Conservation (phyloP, 2,113 vertebrate species). For the Gadus chalcogrammus region DNA sequence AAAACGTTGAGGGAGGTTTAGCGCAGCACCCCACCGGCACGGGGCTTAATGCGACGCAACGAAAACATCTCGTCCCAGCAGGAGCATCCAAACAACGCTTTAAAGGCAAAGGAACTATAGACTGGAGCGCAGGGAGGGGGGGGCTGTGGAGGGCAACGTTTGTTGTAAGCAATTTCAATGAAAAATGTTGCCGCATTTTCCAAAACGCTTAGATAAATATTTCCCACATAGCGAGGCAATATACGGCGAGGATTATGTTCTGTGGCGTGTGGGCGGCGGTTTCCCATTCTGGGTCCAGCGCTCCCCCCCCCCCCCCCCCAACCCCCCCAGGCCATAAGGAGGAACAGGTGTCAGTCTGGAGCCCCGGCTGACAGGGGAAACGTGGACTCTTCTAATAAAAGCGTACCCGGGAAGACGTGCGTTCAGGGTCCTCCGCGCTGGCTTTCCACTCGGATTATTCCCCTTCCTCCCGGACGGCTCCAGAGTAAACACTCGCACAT, state of each 20-base stretch:
- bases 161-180: constrained; percentile 20
- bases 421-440: not conserved
- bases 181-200: not conserved
- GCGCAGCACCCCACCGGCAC: constrained; percentile 35
- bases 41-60: constrained; percentile 17
- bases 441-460: constrained; percentile 46
- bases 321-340: constrained; percentile 26
- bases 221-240: constrained; percentile 35
- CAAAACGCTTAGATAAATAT: constrained; percentile 10
- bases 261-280: constrained; percentile 25
- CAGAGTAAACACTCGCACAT: constrained; percentile 28
- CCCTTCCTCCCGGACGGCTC: constrained; percentile 13
- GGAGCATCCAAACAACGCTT: constrained; percentile 6
- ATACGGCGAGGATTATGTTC: constrained; percentile 5
- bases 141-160: constrained; percentile 15
- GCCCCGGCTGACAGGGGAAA: constrained; percentile 35
- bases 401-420: constrained; percentile 32
- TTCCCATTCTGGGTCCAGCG: constrained; percentile 20
- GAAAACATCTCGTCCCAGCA: not conserved
- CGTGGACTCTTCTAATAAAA: constrained; percentile 44
- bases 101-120: constrained; percentile 32
- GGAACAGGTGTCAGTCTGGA: constrained; percentile 39
- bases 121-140: not conserved
- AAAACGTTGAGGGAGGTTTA: constrained; percentile 56
- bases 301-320: no score